Evolutionary conservation across 2,888 invertebrate species (phyloP), one percentile per base, ranked within the genome.

Genomic region (Ormyrus thymus): DNA sequence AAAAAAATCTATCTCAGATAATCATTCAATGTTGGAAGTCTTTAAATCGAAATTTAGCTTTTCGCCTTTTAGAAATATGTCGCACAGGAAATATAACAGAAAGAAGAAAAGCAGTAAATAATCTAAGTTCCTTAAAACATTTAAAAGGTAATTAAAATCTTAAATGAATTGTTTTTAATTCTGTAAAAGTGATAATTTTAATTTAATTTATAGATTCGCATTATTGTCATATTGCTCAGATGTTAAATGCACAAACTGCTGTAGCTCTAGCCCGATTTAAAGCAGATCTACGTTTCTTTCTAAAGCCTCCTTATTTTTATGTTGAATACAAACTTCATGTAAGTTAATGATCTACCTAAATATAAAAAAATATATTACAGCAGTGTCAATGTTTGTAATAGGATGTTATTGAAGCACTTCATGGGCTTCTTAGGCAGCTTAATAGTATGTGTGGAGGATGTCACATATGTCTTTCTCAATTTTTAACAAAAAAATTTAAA

Each of bases 221-320:
- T 84, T 95, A 93, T 86, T 91, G 92, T 71, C 94, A 95, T 85
- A 92, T 97, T 79, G 95, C 97, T 6, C 96, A 96, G 90, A 94
- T 95, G 82, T 92, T 95, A 84, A 95, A 96, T 90, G 92, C 93
- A 64, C 92, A 93, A 83, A 96, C 96, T 0, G 95, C 96, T 2
- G 93, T 96, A 0, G 93, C 94, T 2, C 91, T 97, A 70, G 97
- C 97, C 0, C 92, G 97, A 83, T 93, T 91, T 56, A 93, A 93
- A 58, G 94, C 93, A 3, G 95, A 97, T 90, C 90, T 92, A 11
- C 92, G 95, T 72, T 95, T 95, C 88, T 97, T 97, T 86, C 89
- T 95, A 56, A 94, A 94, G 8, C 94, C 96, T 6, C 94, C 94
- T 9, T 87, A 89, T 76, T 85, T 89, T 89, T 85, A 91, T 89